Evolutionary conservation across 2,113 vertebrate species (phyloP).

Genomic region (Saccopteryx bilineata): DNA sequence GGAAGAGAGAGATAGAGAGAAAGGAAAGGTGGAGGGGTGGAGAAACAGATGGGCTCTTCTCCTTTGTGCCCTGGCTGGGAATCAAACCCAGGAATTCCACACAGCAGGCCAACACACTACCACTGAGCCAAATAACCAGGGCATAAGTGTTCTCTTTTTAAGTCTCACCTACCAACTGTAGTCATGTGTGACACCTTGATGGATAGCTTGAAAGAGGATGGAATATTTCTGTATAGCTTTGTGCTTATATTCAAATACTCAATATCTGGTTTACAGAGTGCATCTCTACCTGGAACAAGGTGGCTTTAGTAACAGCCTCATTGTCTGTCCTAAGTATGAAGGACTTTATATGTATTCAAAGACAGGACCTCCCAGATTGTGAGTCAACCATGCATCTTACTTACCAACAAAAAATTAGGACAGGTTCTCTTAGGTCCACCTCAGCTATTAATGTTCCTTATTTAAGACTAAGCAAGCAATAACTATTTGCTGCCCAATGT

Average conservation of each 20-base stretch:
- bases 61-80: no score
- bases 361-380: background rate
- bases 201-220: background rate
- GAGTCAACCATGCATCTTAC: background rate
- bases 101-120: no score
- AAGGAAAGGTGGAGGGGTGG: no score
- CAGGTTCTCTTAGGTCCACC: no score
- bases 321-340: background rate
- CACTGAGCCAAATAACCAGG: no score
- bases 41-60: no score
- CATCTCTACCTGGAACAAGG: background rate
- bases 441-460: background rate
- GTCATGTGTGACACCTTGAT: background rate
- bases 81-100: no score
- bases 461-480: background rate
- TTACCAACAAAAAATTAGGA: background rate
- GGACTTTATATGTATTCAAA: background rate
- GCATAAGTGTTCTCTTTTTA: background rate
- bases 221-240: background rate
- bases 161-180: rapidly evolving
- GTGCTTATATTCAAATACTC: background rate
- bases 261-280: background rate
- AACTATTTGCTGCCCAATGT: background rate
- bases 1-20: no score
- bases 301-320: background rate